These are phyloP conservation scores for Euura saliciscinereae DNA, from an alignment of 1,140 invertebrate genomes.

Conservation along the genomic window DNA sequence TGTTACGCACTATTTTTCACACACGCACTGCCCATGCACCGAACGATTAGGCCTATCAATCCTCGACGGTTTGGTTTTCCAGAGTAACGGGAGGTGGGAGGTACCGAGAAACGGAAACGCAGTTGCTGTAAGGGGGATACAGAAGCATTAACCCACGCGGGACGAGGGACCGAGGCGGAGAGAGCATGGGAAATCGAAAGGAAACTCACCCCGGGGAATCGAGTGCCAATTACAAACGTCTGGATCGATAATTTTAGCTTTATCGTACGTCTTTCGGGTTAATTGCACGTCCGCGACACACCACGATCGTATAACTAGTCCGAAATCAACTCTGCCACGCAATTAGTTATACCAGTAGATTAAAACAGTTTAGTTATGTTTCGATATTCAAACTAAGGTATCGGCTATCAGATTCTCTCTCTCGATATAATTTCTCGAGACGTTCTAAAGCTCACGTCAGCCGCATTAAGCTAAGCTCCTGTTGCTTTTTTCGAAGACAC, in stretches of 20 bases:
- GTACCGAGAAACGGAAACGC: constrained; percentile 12
- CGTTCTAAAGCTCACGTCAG: neutral
- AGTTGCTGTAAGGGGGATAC: neutral
- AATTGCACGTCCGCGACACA: neutral
- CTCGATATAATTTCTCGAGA: neutral
- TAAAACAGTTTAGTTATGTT: neutral
- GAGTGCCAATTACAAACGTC: constrained; percentile 2
- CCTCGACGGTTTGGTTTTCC: neutral
- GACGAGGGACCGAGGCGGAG: neutral
- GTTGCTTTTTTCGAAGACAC: neutral
- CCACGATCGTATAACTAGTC: too few relatives aligned
- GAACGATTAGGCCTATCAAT: constrained; percentile 18
- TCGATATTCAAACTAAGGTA: neutral
- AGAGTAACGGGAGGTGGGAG: neutral
- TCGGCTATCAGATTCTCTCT: neutral
- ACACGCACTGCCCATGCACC: constrained; percentile 10
- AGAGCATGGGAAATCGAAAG: neutral
- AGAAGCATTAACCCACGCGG: neutral
- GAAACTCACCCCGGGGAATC: neutral
- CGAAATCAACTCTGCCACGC: neutral
- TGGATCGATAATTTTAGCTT: constrained; percentile 2
- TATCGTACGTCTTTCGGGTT: neutral
- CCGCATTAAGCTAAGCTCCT: neutral
- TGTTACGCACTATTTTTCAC: constrained; percentile 17
- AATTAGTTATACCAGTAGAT: too few relatives aligned